Percentiles rank a stretch among this genome's conserved stretches.
Conservation (phyloP, 2,888 invertebrate species). For the Idaea biselata region DNA sequence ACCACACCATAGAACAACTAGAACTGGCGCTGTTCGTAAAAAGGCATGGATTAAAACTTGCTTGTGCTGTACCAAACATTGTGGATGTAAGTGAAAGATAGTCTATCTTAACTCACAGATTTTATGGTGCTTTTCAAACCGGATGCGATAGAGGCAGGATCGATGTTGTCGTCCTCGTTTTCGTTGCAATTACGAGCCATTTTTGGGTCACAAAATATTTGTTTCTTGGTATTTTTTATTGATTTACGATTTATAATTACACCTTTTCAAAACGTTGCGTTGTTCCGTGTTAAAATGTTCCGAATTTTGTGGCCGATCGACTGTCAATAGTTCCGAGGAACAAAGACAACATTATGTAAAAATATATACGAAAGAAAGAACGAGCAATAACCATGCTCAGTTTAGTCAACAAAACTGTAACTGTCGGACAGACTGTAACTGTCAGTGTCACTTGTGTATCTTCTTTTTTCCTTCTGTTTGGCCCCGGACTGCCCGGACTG, state of each 20-base stretch:
- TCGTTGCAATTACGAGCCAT: slow-evolving; percentile 61
- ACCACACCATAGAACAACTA: too few species aligned
- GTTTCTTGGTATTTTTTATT: background rate
- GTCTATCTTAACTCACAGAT: slow-evolving; percentile 41
- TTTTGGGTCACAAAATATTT: slow-evolving; percentile 8
- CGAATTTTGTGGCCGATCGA: background rate
- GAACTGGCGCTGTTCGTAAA: too few species aligned
- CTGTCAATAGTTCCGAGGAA: background rate
- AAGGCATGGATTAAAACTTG: too few species aligned
- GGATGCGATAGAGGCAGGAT: slow-evolving; percentile 56
- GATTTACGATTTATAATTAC: background rate
- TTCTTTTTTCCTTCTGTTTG: too few species aligned
- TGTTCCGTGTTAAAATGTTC: background rate
- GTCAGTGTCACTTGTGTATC: too few species aligned
- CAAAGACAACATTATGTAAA: background rate
- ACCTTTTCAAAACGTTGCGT: slow-evolving; percentile 4
- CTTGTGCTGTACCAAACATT: too few species aligned
- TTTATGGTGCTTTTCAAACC: slow-evolving; percentile 59
- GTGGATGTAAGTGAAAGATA: background rate
- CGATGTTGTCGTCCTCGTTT: slow-evolving; percentile 56
- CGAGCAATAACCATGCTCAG: background rate
- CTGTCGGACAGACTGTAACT: too few species aligned
- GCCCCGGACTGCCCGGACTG: too few species aligned
- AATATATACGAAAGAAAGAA: background rate
- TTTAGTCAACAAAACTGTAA: too few species aligned